Evolutionary conservation across 1,140 invertebrate genomes (phyloP), one percentile per base, ranked within the genome.

Genomic region (Harlomillsia oculata): DNA sequence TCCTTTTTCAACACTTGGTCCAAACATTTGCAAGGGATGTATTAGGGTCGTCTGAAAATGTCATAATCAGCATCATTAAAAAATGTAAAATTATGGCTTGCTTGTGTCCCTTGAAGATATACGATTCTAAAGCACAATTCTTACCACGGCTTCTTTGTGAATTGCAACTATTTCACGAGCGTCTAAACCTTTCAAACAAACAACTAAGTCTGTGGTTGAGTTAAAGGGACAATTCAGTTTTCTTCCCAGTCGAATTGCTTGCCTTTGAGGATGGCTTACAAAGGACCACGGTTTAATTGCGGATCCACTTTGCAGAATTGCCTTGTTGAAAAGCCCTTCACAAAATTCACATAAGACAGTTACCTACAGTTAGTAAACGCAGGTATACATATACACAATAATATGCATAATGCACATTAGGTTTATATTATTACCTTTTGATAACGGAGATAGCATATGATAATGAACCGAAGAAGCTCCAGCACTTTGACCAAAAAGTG

Each of bases 401-500:
- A n/a, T n/a, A n/a, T n/a, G n/a, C n/a, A n/a, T n/a, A n/a, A n/a
- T n/a, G n/a, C n/a, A n/a, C n/a, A n/a, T n/a, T n/a, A n/a, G n/a
- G n/a, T n/a, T n/a, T n/a, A n/a, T n/a, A n/a, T 16, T 37, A 25
- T 23, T 20, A 56, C 64, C 59, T 64, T 62, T 16, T 8, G 55
- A 39, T 21, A 54, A 18, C 6, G 59, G 51, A 20, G 65, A 66
- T 21, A 68, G 34, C 45, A 67, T 53, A 25, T 64, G 46, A 43
- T 53, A 59, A 13, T 53, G 39, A 20, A 54, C 55, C 26, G 48
- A 37, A 11, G 59, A 48, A 18, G 28, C 60, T 29, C 63, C 72
- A 34, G 69, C 66, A 43, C 63, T 67, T 16, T 65, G 40, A 13
- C 68, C 68, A 46, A 67, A 69, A 8, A 70, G 55, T 8, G 64